Percentiles rank a stretch among this genome's conserved stretches.
Evolutionary conservation across 2,113 vertebrate species (phyloP).

Genomic region (Pangasianodon gigas): DNA sequence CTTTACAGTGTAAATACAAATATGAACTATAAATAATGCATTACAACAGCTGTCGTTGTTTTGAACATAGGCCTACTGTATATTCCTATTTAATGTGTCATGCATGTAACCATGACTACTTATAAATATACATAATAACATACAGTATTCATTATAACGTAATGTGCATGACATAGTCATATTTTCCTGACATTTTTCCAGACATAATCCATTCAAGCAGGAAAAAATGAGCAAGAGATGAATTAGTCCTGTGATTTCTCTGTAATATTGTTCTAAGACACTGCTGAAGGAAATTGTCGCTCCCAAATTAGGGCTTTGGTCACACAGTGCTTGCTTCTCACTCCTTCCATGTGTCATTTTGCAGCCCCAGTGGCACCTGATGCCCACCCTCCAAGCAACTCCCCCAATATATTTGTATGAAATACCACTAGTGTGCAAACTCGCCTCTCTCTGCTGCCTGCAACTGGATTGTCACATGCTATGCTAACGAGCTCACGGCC

Average conservation of each 20-base stretch:
- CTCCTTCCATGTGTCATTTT: constrained; percentile 33
- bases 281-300: constrained; percentile 69
- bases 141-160: background rate
- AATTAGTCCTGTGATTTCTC: constrained; percentile 73
- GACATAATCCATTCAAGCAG: background rate
- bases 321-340: constrained; percentile 57
- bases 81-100: background rate
- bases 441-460: constrained; percentile 45
- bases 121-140: background rate
- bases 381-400: background rate
- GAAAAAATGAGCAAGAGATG: constrained; percentile 68
- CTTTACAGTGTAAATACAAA: background rate
- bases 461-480: constrained; percentile 68
- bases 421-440: constrained; percentile 43
- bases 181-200: background rate
- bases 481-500: constrained; percentile 71
- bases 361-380: constrained; percentile 12
- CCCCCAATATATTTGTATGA: constrained; percentile 11
- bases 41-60: background rate
- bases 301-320: constrained; percentile 50
- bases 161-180: background rate
- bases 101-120: background rate
- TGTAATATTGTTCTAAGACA: constrained; percentile 68
- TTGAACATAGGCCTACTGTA: no score
- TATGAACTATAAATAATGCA: background rate